A percentile compares a stretch with the other conserved stretches of the same genome.
Evolutionary conservation across 2,797 vertebrate species (phyloP).

Genomic region (Rhynchonycteris naso): DNA sequence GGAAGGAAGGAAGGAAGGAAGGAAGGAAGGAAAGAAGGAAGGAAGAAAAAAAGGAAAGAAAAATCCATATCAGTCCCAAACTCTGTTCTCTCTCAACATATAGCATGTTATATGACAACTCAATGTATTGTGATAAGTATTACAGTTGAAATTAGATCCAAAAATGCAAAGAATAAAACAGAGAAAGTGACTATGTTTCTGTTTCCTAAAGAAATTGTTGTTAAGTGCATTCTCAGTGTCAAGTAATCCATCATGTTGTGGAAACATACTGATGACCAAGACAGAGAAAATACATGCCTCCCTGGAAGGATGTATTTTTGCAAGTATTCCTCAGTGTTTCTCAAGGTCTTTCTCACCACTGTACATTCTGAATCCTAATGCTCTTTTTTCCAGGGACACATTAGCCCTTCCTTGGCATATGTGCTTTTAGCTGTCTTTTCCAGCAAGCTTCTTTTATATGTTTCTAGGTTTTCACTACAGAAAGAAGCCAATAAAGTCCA

Average conservation of each 20-base stretch:
- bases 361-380: neutral
- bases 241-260: neutral
- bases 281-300: neutral
- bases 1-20: too few relatives aligned
- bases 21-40: too few relatives aligned
- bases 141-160: neutral
- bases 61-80: neutral
- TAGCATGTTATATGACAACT: neutral
- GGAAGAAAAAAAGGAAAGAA: too few relatives aligned
- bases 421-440: neutral
- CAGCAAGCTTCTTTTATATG: neutral
- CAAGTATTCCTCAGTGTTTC: neutral
- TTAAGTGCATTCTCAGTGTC: neutral
- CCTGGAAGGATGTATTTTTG: neutral
- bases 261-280: neutral
- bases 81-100: neutral
- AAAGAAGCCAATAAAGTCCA: neutral
- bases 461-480: neutral
- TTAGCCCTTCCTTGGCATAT: neutral
- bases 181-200: neutral
- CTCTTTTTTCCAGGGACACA: neutral
- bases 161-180: neutral
- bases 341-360: neutral
- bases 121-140: neutral
- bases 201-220: neutral